phyloP scores from a whole-genome alignment of 2,113 vertebrate species.

The Bos indicus region DNA sequence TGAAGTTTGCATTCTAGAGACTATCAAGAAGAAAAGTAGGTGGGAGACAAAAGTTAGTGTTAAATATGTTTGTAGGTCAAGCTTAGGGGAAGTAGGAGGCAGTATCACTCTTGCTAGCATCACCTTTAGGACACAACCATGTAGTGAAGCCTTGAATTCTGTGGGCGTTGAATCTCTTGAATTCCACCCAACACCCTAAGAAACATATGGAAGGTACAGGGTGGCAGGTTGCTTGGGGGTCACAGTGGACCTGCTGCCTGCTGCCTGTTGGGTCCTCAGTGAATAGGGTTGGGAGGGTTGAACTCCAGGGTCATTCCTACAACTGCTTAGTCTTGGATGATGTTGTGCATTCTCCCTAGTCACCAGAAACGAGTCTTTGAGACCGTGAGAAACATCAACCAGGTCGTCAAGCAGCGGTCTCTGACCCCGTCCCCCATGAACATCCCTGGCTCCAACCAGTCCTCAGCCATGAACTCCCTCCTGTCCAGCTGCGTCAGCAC shows the following conservation, averaged over 20 bases:
- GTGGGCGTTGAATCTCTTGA: background rate
- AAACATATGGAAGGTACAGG: background rate
- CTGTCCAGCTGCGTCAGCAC: conserved; percentile 95
- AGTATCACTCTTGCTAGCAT: background rate
- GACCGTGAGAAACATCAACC: conserved; percentile 94
- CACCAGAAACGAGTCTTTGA: conserved; percentile 97
- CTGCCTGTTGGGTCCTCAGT: background rate
- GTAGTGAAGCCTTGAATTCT: background rate
- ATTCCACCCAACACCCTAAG: background rate
- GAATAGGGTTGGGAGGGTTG: background rate
- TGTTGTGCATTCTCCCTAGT: conserved; percentile 67
- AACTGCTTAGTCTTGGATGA: background rate
- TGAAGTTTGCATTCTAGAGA: background rate
- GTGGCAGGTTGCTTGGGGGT: background rate
- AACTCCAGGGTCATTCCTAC: background rate
- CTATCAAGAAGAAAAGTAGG: background rate
- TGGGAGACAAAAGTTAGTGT: background rate
- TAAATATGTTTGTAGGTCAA: background rate
- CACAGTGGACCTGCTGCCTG: accelerated
- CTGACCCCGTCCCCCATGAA: conserved; percentile 93
- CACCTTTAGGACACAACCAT: background rate
- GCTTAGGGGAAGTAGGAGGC: background rate
- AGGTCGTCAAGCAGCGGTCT: conserved; percentile 93
- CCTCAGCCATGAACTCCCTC: conserved; percentile 92
- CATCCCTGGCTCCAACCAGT: conserved; percentile 98